Base-by-base conservation (phyloP, 2,797 vertebrate species). In the Gymnopithys bicolor region DNA sequence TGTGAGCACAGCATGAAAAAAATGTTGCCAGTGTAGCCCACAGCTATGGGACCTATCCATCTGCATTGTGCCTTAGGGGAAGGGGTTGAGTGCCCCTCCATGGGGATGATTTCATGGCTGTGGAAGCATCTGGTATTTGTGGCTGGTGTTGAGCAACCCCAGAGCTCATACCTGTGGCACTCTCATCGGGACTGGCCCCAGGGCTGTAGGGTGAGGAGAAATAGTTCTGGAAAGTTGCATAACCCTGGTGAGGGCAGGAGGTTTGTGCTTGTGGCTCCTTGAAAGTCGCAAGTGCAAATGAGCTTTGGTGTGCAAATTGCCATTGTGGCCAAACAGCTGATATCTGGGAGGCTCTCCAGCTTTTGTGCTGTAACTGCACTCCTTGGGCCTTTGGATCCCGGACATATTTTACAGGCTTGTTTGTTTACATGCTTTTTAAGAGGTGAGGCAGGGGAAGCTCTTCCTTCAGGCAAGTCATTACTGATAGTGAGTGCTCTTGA, bases 71-170 rank as follows among this genome's bases (percentile, higher is more conserved):
- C 84, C 2, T 0, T 19, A 32, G 58, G 81, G 89, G 55, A 87
- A 73, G 67, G 81, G 88, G 58, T 93, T 58, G 67, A 96, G 62
- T 53, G 19, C 68, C 64, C 58, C 35, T 35, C 75, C 27, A 4
- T 6, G 21, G 67, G 2, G 45, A 81, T 96, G 90, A 96, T 89
- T 94, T 97, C 87, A 93, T 69, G 59, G 83, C 95, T 97, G 9
- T 53, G 95, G 97, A 96, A 97, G 92, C 88, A 95, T 94, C 92
- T 84, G 94, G 87, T 95, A 94, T 84, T 69, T 62, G 28, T 71
- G 84, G 90, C 63, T 96, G 83, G 82, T 91, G 88, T 95, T 93
- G 95, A 93, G 95, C 96, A 96, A 93, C 19, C 28, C 1, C 4
- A 62, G 43, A 77, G 73, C 87, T 85, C 71, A 39, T 88, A 85